Conservation (phyloP, 2,797 vertebrate species). For the Tachyglossus aculeatus region DNA sequence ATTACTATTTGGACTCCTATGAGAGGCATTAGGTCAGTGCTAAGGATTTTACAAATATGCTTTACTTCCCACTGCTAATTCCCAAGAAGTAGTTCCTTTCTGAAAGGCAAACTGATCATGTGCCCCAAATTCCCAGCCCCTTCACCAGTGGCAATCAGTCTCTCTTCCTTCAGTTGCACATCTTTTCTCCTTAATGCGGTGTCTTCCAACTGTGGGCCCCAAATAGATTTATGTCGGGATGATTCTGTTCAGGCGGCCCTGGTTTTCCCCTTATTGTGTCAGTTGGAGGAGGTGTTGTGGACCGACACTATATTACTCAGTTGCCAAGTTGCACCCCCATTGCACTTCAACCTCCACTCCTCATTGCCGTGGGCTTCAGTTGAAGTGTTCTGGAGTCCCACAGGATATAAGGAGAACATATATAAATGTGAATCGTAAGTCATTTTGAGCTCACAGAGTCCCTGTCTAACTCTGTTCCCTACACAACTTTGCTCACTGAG, state of each 20-base stretch:
- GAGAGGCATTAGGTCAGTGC: too few species aligned
- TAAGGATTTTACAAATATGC: too few species aligned
- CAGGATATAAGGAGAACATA: neutral
- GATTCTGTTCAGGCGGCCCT: neutral
- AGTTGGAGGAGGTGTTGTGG: neutral
- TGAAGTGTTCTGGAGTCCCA: neutral
- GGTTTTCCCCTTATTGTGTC: neutral
- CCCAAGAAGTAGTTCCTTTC: too few species aligned
- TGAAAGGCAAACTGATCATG: too few species aligned
- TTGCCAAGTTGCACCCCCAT: neutral
- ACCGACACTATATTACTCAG: neutral
- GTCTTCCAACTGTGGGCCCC: too few species aligned
- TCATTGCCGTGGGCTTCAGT: neutral
- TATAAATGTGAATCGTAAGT: neutral
- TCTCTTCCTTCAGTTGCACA: too few species aligned
- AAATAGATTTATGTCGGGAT: neutral
- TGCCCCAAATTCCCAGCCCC: too few species aligned
- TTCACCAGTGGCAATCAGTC: too few species aligned
- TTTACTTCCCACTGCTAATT: too few species aligned
- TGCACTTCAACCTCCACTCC: neutral
- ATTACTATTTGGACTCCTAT: too few species aligned
- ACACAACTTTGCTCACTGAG: neutral
- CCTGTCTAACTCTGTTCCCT: neutral
- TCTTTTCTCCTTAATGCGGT: too few species aligned
- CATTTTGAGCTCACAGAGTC: neutral